These are phyloP conservation scores for Rhadina sibilatrix DNA, from an alignment of 2,113 vertebrate genomes.

Conservation along the genomic window DNA sequence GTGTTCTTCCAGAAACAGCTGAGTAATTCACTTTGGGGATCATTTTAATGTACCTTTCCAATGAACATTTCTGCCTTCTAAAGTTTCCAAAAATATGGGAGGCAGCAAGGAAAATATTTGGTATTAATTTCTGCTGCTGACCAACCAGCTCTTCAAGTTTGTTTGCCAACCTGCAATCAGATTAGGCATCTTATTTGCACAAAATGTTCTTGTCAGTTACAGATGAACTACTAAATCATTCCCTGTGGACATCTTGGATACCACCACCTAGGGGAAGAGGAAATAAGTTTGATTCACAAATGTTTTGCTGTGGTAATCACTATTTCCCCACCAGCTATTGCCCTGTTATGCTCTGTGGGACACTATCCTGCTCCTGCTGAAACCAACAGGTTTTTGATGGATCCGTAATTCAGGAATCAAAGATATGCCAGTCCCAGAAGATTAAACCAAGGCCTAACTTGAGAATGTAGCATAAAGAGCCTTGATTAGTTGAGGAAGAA, in stretches of 20 bases:
- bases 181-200: not conserved
- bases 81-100: not conserved
- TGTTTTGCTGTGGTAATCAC: not conserved
- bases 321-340: not conserved
- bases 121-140: not conserved
- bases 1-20: slow-evolving; percentile 30
- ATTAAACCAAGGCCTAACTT: not conserved
- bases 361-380: not conserved
- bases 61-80: not conserved
- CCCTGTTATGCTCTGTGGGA: not conserved
- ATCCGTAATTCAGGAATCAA: not conserved
- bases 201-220: not conserved
- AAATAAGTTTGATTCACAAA: not conserved
- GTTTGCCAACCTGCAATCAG: not conserved
- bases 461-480: not conserved
- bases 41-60: not conserved
- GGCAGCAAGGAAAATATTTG: not conserved
- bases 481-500: not conserved
- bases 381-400: not conserved
- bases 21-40: slow-evolving; percentile 30
- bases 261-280: not conserved
- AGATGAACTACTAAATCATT: not conserved
- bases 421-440: not conserved
- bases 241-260: not conserved
- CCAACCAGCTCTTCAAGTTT: not conserved